Evolutionary conservation across 2,797 vertebrate genomes (phyloP).

Genomic region (Lepidocolaptes lacrymiger): DNA sequence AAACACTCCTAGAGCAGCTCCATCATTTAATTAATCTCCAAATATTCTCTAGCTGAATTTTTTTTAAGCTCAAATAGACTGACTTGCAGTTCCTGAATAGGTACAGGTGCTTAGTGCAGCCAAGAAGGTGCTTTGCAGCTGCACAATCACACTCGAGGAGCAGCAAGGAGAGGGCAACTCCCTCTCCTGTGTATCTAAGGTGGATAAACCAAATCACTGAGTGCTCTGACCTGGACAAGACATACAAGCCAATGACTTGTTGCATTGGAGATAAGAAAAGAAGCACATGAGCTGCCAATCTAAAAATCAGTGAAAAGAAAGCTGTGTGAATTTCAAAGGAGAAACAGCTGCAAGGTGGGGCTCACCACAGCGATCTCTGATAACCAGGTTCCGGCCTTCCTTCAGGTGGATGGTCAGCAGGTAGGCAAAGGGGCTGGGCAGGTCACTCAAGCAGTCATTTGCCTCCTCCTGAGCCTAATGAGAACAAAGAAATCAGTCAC

Average conservation of each 20-base stretch:
- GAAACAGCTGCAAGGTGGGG: not conserved
- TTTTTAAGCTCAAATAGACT: not conserved
- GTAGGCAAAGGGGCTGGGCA: conserved; percentile 84
- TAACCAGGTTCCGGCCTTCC: conserved; percentile 88
- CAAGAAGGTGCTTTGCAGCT: not conserved
- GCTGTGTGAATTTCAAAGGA: not conserved
- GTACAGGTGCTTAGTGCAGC: not conserved
- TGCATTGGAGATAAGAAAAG: not conserved
- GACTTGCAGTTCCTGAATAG: not conserved
- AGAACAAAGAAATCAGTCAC: not conserved
- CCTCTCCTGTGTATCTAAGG: not conserved
- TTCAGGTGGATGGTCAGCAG: conserved; percentile 90
- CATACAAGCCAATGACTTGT: not conserved
- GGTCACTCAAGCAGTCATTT: conserved; percentile 55
- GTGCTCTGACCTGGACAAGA: not conserved
- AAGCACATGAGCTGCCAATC: not conserved
- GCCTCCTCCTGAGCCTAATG: conserved; percentile 67
- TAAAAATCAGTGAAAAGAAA: not conserved
- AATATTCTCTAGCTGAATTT: not conserved
- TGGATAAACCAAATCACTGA: not conserved
- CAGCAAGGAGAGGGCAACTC: not conserved
- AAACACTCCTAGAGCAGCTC: not conserved
- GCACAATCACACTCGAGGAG: not conserved
- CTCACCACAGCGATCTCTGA: conserved; percentile 92
- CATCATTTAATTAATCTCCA: not conserved